A percentile compares a stretch with the other conserved stretches of the same genome.
Conservation (phyloP, 2,888 invertebrate species). For the Leptogaster cylindrica region DNA sequence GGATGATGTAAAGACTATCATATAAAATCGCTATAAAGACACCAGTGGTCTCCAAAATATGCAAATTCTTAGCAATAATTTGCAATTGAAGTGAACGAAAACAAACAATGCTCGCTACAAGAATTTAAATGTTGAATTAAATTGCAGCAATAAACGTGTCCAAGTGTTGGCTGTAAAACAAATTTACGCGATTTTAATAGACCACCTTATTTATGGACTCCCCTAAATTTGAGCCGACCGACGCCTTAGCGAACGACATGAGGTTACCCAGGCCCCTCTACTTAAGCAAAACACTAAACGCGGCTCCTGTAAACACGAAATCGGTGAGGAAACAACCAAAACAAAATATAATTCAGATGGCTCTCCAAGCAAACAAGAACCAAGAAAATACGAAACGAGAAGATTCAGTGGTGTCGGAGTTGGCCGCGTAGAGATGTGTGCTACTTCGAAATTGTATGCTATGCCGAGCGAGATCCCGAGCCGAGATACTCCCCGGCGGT, state of each 20-base stretch:
- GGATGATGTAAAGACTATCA: neutral
- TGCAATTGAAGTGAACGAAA: neutral
- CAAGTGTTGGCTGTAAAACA: conserved; percentile 23
- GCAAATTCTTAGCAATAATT: conserved; percentile 6
- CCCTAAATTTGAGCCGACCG: conserved; percentile 16
- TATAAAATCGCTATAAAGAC: neutral
- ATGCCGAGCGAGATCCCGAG: neutral
- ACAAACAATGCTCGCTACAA: neutral
- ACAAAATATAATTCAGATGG: neutral
- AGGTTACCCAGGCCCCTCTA: conserved; percentile 1
- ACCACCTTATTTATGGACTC: conserved; percentile 41
- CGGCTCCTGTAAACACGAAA: conserved; percentile 16
- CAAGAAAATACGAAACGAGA: neutral
- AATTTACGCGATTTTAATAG: conserved; percentile 44
- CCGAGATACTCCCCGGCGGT: neutral
- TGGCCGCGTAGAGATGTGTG: too few relatives aligned
- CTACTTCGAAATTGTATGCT: conserved; percentile 8
- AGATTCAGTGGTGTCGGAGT: neutral
- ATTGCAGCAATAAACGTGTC: conserved; percentile 35
- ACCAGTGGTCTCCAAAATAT: neutral
- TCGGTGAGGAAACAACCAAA: conserved; percentile 11
- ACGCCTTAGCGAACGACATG: neutral
- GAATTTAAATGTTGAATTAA: neutral
- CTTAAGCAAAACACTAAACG: neutral
- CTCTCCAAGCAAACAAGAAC: neutral